Evolutionary conservation across 2,113 vertebrate genomes (phyloP).

Genomic region (Clarias macrocephalus): DNA sequence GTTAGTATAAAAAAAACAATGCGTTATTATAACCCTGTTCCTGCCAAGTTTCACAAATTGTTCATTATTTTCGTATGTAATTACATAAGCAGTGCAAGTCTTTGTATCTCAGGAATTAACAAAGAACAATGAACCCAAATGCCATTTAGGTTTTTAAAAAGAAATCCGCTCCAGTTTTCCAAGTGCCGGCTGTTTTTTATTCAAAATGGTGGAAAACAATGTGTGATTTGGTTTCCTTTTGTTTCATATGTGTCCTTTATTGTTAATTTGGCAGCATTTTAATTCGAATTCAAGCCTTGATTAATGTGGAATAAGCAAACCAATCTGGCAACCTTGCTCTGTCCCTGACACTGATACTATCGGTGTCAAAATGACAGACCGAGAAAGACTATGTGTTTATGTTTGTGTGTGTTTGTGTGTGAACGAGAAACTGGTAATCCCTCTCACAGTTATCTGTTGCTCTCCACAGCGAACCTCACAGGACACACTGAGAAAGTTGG

Average conservation of each 20-base stretch:
- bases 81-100: not conserved
- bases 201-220: not conserved
- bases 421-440: not conserved
- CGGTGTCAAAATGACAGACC: conserved; percentile 10
- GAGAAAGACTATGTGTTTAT: not conserved
- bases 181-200: not conserved
- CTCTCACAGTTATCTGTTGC: conserved; percentile 15
- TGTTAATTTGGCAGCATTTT: not conserved
- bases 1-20: not conserved
- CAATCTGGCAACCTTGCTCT: conserved; percentile 11
- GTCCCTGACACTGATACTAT: conserved; percentile 6
- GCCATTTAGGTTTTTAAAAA: not conserved
- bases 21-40: not conserved
- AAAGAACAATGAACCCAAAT: not conserved
- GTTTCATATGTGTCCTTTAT: not conserved
- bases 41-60: not conserved
- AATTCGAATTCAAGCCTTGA: not conserved
- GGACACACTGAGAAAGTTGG: conserved; percentile 95
- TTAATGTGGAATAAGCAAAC: not conserved
- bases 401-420: not conserved
- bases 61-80: not conserved
- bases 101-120: not conserved
- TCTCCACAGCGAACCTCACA: conserved; percentile 88
- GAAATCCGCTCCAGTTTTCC: not conserved
- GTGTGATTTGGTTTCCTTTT: not conserved